A percentile compares a stretch with the other conserved stretches of the same genome.
phyloP scores from a whole-genome alignment of 2,113 vertebrate genomes.

The Parotia lawesii region DNA sequence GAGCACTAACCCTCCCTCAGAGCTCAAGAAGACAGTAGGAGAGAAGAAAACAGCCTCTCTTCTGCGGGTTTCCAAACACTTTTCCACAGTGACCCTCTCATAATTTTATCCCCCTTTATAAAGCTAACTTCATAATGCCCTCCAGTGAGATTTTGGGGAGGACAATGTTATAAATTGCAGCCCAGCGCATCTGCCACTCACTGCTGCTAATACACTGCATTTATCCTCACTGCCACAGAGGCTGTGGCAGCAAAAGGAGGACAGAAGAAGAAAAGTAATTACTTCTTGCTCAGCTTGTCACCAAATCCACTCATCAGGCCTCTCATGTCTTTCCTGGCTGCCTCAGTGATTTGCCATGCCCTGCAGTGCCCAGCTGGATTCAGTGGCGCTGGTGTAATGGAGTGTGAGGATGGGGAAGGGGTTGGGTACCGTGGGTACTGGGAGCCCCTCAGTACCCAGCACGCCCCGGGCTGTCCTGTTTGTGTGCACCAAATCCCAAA shows the following conservation, averaged over 20 bases:
- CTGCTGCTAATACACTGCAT: not conserved
- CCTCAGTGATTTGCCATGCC: fast-evolving
- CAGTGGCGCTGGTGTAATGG: not conserved
- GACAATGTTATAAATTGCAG: not conserved
- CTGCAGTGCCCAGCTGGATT: fast-evolving
- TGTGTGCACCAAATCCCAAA: not conserved
- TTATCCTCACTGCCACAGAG: not conserved
- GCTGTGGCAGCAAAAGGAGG: not conserved
- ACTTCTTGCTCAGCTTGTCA: constrained; percentile 27
- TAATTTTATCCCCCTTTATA: not conserved
- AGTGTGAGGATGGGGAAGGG: not conserved
- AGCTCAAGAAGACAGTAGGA: not conserved
- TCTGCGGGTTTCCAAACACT: not conserved
- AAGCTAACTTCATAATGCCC: not conserved
- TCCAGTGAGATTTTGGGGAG: not conserved
- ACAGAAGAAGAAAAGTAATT: constrained; percentile 33
- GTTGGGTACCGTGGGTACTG: fast-evolving
- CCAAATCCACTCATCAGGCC: constrained; percentile 3
- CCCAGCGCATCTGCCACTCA: constrained; percentile 19
- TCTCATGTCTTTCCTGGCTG: not conserved
- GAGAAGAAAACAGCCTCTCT: not conserved
- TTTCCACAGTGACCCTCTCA: not conserved
- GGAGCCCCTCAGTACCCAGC: not conserved
- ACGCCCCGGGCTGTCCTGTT: fast-evolving
- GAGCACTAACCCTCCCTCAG: not conserved